Evolutionary conservation across 2,113 vertebrate species (phyloP).

Genomic region (Crotalus viridis): DNA sequence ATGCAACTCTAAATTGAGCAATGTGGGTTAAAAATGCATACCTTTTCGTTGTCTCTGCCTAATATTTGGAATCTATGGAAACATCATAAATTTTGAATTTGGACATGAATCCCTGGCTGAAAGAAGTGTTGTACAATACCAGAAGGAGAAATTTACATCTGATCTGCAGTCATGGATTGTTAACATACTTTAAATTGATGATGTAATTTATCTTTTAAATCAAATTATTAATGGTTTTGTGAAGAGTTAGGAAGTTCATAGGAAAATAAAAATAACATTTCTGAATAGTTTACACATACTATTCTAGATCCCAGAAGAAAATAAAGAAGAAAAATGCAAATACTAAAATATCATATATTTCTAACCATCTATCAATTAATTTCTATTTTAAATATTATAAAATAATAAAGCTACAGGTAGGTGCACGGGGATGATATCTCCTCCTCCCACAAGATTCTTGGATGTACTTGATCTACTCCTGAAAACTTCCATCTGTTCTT

Average conservation of each 20-base stretch:
- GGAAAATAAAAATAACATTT: not conserved
- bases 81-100: not conserved
- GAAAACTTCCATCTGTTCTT: not conserved
- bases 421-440: not conserved
- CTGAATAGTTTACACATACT: not conserved
- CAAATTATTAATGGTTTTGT: not conserved
- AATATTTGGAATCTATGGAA: not conserved
- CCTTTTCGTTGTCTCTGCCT: not conserved
- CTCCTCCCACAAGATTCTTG: not conserved
- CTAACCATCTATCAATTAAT: not conserved
- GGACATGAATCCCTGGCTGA: not conserved
- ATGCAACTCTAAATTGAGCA: not conserved
- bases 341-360: not conserved
- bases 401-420: not conserved
- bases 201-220: not conserved
- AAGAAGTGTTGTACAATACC: not conserved
- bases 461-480: not conserved
- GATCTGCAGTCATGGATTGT: not conserved
- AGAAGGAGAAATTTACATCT: not conserved
- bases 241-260: not conserved
- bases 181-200: not conserved
- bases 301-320: not conserved
- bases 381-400: not conserved
- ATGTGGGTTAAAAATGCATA: not conserved
- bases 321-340: not conserved